phyloP scores from a whole-genome alignment of 2,888 invertebrate species.

The Archips xylosteana region DNA sequence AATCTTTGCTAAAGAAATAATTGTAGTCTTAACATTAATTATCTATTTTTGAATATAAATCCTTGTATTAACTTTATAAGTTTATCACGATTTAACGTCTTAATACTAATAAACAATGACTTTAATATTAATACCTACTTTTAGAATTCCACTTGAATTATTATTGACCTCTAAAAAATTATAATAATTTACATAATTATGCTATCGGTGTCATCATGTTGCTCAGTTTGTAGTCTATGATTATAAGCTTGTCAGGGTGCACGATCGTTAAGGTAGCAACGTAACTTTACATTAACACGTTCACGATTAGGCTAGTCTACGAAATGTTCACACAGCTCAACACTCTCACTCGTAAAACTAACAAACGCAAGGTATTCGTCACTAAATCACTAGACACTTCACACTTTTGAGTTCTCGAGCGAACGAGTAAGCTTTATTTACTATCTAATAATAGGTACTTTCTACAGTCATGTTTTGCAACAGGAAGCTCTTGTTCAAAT shows the following conservation, averaged over 20 bases:
- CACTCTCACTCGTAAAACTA: slow-evolving; percentile 56
- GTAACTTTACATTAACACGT: slow-evolving; percentile 57
- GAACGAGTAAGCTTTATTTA: slow-evolving; percentile 55
- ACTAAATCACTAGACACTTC: slow-evolving; percentile 46
- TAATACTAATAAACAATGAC: slow-evolving; percentile 73
- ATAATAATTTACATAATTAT: slow-evolving; percentile 58
- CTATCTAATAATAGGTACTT: slow-evolving; percentile 44
- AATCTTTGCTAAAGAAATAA: slow-evolving; percentile 56
- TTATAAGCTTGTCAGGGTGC: slow-evolving; percentile 52
- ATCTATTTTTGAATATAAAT: slow-evolving; percentile 59
- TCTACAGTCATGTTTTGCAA: slow-evolving; percentile 35
- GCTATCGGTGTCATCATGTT: slow-evolving; percentile 56
- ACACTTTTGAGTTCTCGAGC: slow-evolving; percentile 53
- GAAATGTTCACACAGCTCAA: slow-evolving; percentile 54
- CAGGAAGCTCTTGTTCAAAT: slow-evolving; percentile 49
- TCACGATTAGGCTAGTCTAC: slow-evolving; percentile 62
- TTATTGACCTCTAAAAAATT: slow-evolving; percentile 62
- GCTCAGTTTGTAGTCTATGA: slow-evolving; percentile 48
- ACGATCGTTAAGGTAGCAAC: slow-evolving; percentile 56
- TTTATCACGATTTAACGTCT: slow-evolving; percentile 79
- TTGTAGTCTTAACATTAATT: slow-evolving; percentile 39
- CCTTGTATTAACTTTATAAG: slow-evolving; percentile 66
- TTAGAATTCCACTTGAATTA: slow-evolving; percentile 69
- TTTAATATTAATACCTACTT: slow-evolving; percentile 69
- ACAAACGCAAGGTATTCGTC: slow-evolving; percentile 49